phyloP scores from a whole-genome alignment of 2,888 invertebrate species.

The Harpalus rubripes region DNA sequence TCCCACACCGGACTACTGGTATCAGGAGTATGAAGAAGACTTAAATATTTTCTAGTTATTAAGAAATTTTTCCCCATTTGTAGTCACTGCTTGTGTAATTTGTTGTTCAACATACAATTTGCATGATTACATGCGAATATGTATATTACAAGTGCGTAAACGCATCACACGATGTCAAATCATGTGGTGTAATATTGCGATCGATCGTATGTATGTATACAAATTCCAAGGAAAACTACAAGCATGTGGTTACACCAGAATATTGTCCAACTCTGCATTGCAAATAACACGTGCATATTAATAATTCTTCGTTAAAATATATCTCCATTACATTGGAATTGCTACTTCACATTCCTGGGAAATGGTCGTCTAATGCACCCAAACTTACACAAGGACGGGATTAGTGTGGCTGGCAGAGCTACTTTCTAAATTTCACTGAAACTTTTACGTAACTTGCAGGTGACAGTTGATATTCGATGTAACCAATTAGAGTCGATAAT shows the following conservation, averaged over 20 bases:
- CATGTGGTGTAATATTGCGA: slow-evolving; percentile 24
- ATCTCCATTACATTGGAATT: not conserved
- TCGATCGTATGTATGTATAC: slow-evolving; percentile 2
- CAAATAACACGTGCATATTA: not conserved
- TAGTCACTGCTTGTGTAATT: too few species aligned
- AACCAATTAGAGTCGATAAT: not conserved
- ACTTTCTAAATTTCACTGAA: slow-evolving; percentile 62
- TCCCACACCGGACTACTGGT: too few species aligned
- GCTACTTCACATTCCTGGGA: not conserved
- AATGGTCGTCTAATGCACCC: not conserved
- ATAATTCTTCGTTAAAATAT: not conserved
- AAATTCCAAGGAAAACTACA: slow-evolving; percentile 58
- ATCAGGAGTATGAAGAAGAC: too few species aligned
- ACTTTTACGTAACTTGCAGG: slow-evolving; percentile 46
- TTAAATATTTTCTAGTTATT: too few species aligned
- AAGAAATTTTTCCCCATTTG: too few species aligned
- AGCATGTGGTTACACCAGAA: not conserved
- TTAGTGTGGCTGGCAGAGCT: slow-evolving; percentile 17
- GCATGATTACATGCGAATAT: too few species aligned
- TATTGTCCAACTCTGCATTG: not conserved
- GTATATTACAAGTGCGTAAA: not conserved
- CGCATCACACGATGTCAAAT: not conserved
- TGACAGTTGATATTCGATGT: slow-evolving; percentile 30
- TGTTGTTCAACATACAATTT: too few species aligned
- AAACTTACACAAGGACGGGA: slow-evolving; percentile 10